These are phyloP conservation scores for Trididemnum miniatum DNA, from an alignment of 23 tunicate genomes.

Conservation along the genomic window DNA sequence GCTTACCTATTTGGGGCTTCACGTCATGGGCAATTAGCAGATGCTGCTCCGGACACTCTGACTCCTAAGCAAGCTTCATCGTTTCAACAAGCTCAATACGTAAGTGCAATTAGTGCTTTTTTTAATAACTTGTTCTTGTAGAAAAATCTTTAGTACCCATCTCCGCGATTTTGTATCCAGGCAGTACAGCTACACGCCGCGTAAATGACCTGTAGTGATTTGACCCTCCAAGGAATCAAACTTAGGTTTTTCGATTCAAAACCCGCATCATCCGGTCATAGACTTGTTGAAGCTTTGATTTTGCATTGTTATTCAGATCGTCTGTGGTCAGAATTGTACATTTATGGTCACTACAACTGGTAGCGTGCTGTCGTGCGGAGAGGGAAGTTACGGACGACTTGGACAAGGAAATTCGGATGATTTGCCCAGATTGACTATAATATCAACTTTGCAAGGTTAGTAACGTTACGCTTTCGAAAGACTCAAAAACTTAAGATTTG, in stretches of 20 bases:
- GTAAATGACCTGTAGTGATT: too few relatives aligned
- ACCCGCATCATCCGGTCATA: too few relatives aligned
- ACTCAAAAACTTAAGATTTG: too few relatives aligned
- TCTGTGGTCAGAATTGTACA: conserved; percentile 97
- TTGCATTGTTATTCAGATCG: conserved; percentile 35
- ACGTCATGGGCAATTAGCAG: conserved; percentile 88
- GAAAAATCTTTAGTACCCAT: too few relatives aligned
- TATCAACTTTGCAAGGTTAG: conserved; percentile 80
- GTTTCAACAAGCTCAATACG: conserved; percentile 71
- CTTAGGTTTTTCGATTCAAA: too few relatives aligned
- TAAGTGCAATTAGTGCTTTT: conserved; percentile 31
- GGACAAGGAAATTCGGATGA: conserved; percentile 99
- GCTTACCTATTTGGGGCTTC: conserved; percentile 81
- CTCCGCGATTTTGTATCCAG: too few relatives aligned
- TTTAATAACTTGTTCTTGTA: too few relatives aligned
- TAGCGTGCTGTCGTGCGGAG: conserved; percentile 82
- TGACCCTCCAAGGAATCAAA: too few relatives aligned
- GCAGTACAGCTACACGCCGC: too few relatives aligned
- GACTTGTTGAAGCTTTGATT: too few relatives aligned
- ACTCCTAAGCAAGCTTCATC: conserved; percentile 43
- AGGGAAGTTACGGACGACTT: conserved; percentile 97
- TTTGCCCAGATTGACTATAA: conserved; percentile 55
- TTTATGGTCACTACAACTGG: conserved; percentile 79
- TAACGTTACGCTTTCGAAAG: neutral
- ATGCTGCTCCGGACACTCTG: conserved; percentile 30